Percentiles rank a stretch among this genome's conserved stretches.
phyloP scores from a whole-genome alignment of 2,113 vertebrate genomes.

The Columba livia region DNA sequence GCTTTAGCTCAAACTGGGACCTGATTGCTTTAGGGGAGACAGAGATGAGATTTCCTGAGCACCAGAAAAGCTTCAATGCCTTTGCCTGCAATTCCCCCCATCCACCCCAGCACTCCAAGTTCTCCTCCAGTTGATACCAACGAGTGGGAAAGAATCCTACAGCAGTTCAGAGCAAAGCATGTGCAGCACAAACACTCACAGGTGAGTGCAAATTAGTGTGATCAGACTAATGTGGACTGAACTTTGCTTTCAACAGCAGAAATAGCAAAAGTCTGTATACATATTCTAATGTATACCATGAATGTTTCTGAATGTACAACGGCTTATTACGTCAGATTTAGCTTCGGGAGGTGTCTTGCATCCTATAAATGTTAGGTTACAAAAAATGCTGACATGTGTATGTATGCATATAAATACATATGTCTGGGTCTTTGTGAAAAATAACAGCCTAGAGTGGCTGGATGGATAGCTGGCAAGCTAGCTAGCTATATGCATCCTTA shows the following conservation, averaged over 20 bases:
- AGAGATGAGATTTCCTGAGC: not conserved
- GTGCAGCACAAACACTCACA: rapidly evolving
- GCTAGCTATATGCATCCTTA: not conserved
- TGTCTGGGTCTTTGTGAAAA: not conserved
- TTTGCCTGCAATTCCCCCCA: not conserved
- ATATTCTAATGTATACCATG: not conserved
- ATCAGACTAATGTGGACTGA: not conserved
- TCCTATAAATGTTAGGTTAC: not conserved
- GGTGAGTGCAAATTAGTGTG: not conserved
- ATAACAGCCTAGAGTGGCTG: not conserved
- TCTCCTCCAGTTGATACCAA: not conserved
- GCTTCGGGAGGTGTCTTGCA: not conserved
- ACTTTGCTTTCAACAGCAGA: not conserved
- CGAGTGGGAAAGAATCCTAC: not conserved
- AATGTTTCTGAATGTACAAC: not conserved
- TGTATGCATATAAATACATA: not conserved
- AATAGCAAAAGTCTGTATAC: not conserved
- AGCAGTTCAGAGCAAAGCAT: not conserved
- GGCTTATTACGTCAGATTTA: not conserved
- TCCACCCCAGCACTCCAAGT: not conserved
- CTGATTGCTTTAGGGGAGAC: conserved; percentile 33
- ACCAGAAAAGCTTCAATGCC: not conserved
- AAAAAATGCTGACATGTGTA: not conserved
- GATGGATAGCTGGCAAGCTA: not conserved
- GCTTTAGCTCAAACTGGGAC: conserved; percentile 33